A percentile compares a stretch with the other conserved stretches of the same genome.
These are phyloP conservation scores for Leptothorax acervorum DNA, from an alignment of 2,888 invertebrate genomes.

Conservation along the genomic window DNA sequence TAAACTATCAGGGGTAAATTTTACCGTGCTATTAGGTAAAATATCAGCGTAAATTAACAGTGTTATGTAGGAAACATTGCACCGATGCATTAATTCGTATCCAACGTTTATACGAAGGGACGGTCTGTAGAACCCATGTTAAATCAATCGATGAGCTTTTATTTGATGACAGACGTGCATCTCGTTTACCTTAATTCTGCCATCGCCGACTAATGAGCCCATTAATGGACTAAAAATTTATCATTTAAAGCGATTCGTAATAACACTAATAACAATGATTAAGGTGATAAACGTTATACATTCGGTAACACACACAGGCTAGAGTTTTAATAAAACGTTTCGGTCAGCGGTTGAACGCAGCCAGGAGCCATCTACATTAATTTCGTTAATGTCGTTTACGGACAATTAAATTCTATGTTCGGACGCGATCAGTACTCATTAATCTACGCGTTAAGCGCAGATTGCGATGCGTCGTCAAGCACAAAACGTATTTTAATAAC, in stretches of 20 bases:
- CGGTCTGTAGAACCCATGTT: neutral
- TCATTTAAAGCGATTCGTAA: constrained; percentile 3
- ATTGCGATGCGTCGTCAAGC: neutral
- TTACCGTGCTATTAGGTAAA: neutral
- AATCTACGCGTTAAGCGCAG: constrained; percentile 3
- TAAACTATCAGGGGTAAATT: constrained; percentile 9
- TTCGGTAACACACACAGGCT: neutral
- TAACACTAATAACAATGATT: constrained; percentile 5
- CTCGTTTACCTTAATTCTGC: neutral
- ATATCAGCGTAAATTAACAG: neutral
- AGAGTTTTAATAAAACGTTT: constrained; percentile 43
- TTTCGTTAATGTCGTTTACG: constrained; percentile 27
- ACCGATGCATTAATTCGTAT: neutral
- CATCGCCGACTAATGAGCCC: neutral
- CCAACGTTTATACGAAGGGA: neutral
- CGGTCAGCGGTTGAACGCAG: neutral
- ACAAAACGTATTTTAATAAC: constrained; percentile 13
- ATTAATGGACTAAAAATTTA: constrained; percentile 12
- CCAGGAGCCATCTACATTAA: constrained; percentile 12
- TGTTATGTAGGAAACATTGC: neutral
- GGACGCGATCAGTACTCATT: constrained; percentile 32
- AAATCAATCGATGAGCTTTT: neutral
- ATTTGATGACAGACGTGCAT: neutral
- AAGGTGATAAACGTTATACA: neutral
- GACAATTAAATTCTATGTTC: constrained; percentile 39